Percentiles rank a stretch among this genome's conserved stretches.
phyloP scores from a whole-genome alignment of 2,113 vertebrate genomes.

The Nothobranchius kuhntae region DNA sequence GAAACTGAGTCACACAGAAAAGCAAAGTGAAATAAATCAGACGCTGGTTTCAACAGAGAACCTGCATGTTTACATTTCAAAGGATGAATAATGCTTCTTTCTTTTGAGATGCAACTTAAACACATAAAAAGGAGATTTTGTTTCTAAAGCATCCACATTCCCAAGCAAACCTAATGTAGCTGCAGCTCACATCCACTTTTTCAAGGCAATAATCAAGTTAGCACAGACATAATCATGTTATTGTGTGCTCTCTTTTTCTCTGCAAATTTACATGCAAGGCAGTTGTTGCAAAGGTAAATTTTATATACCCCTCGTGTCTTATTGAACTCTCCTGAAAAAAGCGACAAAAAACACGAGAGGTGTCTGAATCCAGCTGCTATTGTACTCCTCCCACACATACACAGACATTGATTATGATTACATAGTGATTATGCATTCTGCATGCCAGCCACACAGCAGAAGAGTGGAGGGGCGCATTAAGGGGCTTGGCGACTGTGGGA shows the following conservation, averaged over 20 bases:
- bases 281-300: slow-evolving; percentile 30
- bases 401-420: slow-evolving; percentile 64
- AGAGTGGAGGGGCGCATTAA: slow-evolving; percentile 90
- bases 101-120: slow-evolving; percentile 30
- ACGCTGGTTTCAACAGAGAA: slow-evolving; percentile 21
- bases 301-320: slow-evolving; percentile 14
- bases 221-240: slow-evolving; percentile 58
- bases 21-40: slow-evolving; percentile 16
- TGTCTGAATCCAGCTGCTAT: slow-evolving; percentile 18
- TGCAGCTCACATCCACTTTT: slow-evolving; percentile 51
- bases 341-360: background rate
- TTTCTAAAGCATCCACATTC: slow-evolving; percentile 42
- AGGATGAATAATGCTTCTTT: slow-evolving; percentile 31
- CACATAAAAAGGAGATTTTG: slow-evolving; percentile 19
- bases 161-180: slow-evolving; percentile 37
- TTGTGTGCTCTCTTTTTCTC: slow-evolving; percentile 20
- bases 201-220: slow-evolving; percentile 63
- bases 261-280: slow-evolving; percentile 42
- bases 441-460: slow-evolving; percentile 76
- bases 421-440: slow-evolving; percentile 68
- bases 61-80: slow-evolving; percentile 43
- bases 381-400: slow-evolving; percentile 43
- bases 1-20: slow-evolving; percentile 1
- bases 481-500: slow-evolving; percentile 88
- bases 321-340: slow-evolving; percentile 9